Percentiles rank a stretch among this genome's conserved stretches.
phyloP scores from a whole-genome alignment of 2,888 invertebrate genomes.

The Leucophenga maculata region DNA sequence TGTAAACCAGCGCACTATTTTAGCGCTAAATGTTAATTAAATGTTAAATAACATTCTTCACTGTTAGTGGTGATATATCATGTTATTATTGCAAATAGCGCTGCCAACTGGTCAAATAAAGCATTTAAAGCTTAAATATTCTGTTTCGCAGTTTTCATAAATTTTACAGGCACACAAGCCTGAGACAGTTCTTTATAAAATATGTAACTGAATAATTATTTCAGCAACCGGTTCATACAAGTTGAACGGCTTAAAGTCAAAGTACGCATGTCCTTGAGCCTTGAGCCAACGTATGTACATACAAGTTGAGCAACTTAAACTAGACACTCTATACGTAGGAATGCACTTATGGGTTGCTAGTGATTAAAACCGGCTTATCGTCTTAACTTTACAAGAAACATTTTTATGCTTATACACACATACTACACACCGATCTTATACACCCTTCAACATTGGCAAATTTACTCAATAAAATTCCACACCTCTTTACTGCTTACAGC shows the following conservation, averaged over 20 bases:
- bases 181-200: neutral
- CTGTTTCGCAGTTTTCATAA: too few species aligned
- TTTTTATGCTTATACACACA: neutral
- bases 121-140: too few species aligned
- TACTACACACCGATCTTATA: neutral
- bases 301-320: neutral
- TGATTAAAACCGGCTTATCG: constrained; percentile 50
- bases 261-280: constrained; percentile 53
- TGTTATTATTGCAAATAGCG: too few species aligned
- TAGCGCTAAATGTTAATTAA: too few species aligned
- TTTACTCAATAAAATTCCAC: constrained; percentile 13
- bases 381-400: neutral
- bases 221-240: constrained; percentile 2
- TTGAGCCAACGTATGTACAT: neutral
- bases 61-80: too few species aligned
- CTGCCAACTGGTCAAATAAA: too few species aligned
- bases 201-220: neutral
- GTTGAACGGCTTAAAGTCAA: constrained; percentile 46
- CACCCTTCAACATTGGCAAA: neutral
- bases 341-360: constrained; percentile 1
- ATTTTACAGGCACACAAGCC: neutral
- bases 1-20: too few species aligned
- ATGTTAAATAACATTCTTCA: too few species aligned
- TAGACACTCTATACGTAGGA: neutral
- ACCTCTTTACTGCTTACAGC: neutral